phyloP scores from a whole-genome alignment of 2,888 invertebrate genomes.

The Polymixis flavicincta region DNA sequence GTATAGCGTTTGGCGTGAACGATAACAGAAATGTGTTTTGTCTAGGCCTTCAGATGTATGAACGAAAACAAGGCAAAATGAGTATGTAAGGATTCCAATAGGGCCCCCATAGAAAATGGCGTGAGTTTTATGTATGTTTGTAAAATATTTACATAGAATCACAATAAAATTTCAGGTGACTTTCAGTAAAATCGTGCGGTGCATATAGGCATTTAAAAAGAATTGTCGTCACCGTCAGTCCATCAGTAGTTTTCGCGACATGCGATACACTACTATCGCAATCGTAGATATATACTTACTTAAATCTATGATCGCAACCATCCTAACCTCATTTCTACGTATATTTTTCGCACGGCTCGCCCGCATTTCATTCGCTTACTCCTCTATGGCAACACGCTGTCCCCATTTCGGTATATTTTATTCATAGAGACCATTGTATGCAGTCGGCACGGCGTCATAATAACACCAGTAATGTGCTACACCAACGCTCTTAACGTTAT shows the following conservation, averaged over 20 bases:
- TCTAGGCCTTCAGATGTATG: too few species aligned
- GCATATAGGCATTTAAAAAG: too few species aligned
- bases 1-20: too few species aligned
- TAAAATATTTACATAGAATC: background rate
- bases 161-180: background rate
- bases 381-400: slow-evolving; percentile 48
- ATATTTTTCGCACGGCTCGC: background rate
- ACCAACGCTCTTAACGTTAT: slow-evolving; percentile 65
- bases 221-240: too few species aligned
- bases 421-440: slow-evolving; percentile 76
- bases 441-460: slow-evolving; percentile 60
- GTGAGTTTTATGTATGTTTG: too few species aligned
- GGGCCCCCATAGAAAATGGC: too few species aligned
- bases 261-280: background rate
- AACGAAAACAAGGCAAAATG: too few species aligned
- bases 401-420: slow-evolving; percentile 76
- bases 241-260: background rate
- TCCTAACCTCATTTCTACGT: background rate
- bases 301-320: too few species aligned
- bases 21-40: too few species aligned
- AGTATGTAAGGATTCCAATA: too few species aligned
- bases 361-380: slow-evolving; percentile 24
- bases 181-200: background rate
- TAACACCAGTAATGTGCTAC: slow-evolving; percentile 64
- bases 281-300: too few species aligned